A percentile compares a stretch with the other conserved stretches of the same genome.
These are phyloP conservation scores for Sebastes miniatus DNA, from an alignment of 2,797 vertebrate genomes.

Conservation along the genomic window DNA sequence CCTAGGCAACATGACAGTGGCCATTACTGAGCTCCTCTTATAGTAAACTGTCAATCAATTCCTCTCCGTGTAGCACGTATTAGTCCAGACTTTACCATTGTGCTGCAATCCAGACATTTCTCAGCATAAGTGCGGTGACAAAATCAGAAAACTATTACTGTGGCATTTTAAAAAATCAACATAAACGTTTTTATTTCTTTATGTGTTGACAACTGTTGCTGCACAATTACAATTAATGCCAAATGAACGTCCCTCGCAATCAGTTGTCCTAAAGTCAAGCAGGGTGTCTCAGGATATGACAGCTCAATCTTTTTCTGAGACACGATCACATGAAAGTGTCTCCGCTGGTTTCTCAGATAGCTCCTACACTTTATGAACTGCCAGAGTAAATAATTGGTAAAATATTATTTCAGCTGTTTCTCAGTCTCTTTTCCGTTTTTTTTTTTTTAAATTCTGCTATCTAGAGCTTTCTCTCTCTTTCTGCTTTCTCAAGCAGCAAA, in stretches of 20 bases:
- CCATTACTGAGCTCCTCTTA: background rate
- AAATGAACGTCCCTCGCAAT: background rate
- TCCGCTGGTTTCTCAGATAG: background rate
- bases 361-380: background rate
- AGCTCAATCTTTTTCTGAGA: background rate
- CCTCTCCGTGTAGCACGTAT: background rate
- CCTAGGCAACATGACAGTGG: background rate
- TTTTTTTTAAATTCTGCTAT: background rate
- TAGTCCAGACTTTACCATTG: background rate
- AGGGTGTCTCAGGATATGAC: background rate
- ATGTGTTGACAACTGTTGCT: background rate
- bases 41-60: background rate
- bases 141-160: background rate
- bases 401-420: background rate
- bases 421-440: background rate
- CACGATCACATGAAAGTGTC: background rate
- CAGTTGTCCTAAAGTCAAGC: background rate
- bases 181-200: background rate
- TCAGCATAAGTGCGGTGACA: background rate
- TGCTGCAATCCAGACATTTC: background rate
- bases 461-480: background rate
- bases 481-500: background rate
- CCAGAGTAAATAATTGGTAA: background rate
- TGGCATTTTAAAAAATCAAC: background rate
- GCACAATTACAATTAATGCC: background rate